Evolutionary conservation across 2,888 invertebrate species (phyloP), one percentile per base, ranked within the genome.

Genomic region (Cephus sareptanus): DNA sequence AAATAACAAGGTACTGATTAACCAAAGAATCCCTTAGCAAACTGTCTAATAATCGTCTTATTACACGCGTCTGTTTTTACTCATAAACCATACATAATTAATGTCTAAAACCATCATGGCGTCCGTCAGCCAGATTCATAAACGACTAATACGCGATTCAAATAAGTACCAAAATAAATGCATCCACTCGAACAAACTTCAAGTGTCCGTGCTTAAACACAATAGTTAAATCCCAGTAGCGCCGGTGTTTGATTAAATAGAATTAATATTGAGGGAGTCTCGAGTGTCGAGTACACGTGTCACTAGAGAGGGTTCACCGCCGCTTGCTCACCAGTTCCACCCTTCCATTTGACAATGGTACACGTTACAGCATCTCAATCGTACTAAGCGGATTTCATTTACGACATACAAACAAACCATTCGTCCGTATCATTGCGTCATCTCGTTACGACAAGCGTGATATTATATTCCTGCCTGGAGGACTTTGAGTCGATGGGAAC

Each of bases 181-280:
- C 56, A 56, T 56, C 56, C 23, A 56, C 56, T 56, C 9, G 56
- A 56, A 56, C 9, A 9, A 56, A 56, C 23, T 56, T 56, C 56
- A 56, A 56, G 56, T 56, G 23, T 56, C 40, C 56, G 56, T 56
- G 56, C 56, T 56, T 56, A 23, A 56, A 23, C 56, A 56, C 56
- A 56, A 56, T 34, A 71, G 71, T 34, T 56, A 75, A 77, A 40
- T 77, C 77, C 77, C 78, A n/a, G 40, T 33, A 33, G 78, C 34
- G 35, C 56, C 75, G 33, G 33, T 73, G 78, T 35, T 35, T 82
- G 86, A 87, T 86, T 84, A 87, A 87, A 88, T 83, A 84, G 84
- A 84, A 88, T 86, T 87, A 87, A 87, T 87, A 84, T 84, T 80
- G 81, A 84, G 85, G 85, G 82, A 78, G 83, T 82, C 79, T 86